Evolutionary conservation across 1,140 invertebrate species (phyloP).

Genomic region (Hypothenemus hampei): DNA sequence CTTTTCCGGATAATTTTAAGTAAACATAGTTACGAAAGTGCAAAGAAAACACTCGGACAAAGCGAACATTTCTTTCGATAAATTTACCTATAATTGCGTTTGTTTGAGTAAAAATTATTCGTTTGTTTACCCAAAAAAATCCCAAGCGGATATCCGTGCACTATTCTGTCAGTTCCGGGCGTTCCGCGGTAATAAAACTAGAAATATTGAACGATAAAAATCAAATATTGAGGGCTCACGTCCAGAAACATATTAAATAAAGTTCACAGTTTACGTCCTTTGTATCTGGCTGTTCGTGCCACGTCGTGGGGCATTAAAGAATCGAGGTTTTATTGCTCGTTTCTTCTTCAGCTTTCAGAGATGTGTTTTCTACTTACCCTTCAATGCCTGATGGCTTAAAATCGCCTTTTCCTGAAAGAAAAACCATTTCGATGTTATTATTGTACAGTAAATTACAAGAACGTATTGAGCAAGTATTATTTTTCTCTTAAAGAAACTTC

Average conservation of each 20-base stretch:
- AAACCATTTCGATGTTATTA: not conserved
- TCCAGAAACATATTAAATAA: not conserved
- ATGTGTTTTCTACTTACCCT: slow-evolving; percentile 48
- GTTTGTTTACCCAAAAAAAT: too few species aligned
- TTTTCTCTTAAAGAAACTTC: too few species aligned
- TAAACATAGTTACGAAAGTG: too few species aligned
- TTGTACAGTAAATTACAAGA: not conserved
- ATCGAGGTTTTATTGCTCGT: not conserved
- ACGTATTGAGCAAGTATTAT: too few species aligned
- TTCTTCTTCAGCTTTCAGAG: not conserved
- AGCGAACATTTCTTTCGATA: too few species aligned
- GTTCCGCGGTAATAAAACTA: too few species aligned
- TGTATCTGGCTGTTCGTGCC: not conserved
- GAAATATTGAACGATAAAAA: not conserved
- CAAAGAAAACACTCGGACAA: too few species aligned
- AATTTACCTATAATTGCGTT: too few species aligned
- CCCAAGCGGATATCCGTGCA: too few species aligned
- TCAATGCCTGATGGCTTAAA: slow-evolving; percentile 54
- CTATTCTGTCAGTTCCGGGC: too few species aligned
- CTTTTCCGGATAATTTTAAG: too few species aligned
- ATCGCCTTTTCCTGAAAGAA: slow-evolving; percentile 49
- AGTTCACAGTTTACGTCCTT: not conserved
- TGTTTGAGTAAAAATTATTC: too few species aligned
- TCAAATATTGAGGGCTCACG: not conserved
- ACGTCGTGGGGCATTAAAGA: not conserved